These are phyloP conservation scores for Chloroclysta siterata DNA, from an alignment of 2,888 invertebrate genomes.

Conservation along the genomic window DNA sequence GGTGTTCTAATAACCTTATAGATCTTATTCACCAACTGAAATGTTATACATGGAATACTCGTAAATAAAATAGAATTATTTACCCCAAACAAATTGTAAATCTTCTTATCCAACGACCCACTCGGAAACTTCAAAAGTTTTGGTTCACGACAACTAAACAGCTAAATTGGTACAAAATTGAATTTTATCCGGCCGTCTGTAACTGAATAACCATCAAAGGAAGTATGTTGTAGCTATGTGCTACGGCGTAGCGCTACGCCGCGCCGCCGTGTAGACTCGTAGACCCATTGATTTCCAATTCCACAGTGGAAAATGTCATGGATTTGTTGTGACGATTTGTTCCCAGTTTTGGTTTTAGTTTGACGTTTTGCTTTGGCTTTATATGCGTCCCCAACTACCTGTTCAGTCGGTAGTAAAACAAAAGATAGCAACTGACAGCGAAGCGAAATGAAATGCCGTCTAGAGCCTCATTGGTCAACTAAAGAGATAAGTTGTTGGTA, in stretches of 20 bases:
- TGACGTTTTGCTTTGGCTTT: not conserved
- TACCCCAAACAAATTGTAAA: slow-evolving; percentile 12
- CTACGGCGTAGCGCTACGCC: slow-evolving; percentile 26
- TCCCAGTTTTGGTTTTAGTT: not conserved
- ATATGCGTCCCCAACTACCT: not conserved
- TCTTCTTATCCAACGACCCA: slow-evolving; percentile 19
- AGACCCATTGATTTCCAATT: slow-evolving; percentile 19
- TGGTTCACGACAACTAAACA: slow-evolving; percentile 19
- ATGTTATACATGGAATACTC: slow-evolving; percentile 2
- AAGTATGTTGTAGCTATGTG: slow-evolving; percentile 22
- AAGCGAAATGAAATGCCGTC: too few relatives aligned
- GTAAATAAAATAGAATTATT: slow-evolving; percentile 1
- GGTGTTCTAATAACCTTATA: not conserved
- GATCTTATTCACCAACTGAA: not conserved
- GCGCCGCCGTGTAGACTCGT: slow-evolving; percentile 13
- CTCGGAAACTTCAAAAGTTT: slow-evolving; percentile 13
- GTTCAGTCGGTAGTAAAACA: not conserved
- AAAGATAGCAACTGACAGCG: too few relatives aligned
- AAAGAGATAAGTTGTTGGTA: too few relatives aligned
- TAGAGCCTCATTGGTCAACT: too few relatives aligned
- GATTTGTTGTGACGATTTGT: not conserved
- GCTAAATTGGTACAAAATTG: slow-evolving; percentile 31
- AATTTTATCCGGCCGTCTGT: slow-evolving; percentile 31
- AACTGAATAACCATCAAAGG: slow-evolving; percentile 39
- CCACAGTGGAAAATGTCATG: slow-evolving; percentile 3